Evolutionary conservation across 1,140 invertebrate species (phyloP).

Genomic region (Drosophila insularis): DNA sequence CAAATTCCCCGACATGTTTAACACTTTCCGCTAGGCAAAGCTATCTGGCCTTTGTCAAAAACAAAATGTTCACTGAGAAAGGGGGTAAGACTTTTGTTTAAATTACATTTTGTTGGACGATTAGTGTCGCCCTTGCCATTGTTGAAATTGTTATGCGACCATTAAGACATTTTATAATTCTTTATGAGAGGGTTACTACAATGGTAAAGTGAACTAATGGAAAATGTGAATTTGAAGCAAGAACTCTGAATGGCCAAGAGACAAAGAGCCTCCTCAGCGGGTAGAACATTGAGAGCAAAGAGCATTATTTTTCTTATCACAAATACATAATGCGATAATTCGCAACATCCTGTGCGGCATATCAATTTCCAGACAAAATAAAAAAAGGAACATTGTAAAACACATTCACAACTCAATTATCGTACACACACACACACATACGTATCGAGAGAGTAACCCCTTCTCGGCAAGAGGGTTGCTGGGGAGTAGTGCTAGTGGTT

Average conservation of each 20-base stretch:
- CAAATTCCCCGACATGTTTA: conserved; percentile 81
- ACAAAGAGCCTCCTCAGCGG: background rate
- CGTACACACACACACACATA: conserved; percentile 47
- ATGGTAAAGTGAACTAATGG: conserved; percentile 60
- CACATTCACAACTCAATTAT: conserved; percentile 78
- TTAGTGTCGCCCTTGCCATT: conserved; percentile 78
- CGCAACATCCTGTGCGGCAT: conserved; percentile 65
- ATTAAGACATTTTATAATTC: conserved; percentile 82
- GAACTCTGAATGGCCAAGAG: too few relatives aligned
- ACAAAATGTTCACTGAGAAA: conserved; percentile 5
- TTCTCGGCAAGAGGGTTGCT: conserved; percentile 24
- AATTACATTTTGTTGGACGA: conserved; percentile 81
- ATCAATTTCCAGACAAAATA: conserved; percentile 50
- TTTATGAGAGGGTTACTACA: conserved; percentile 47
- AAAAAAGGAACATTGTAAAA: conserved; percentile 29
- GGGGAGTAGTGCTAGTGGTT: background rate
- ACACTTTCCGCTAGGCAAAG: conserved; percentile 72
- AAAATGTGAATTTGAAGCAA: conserved; percentile 23
- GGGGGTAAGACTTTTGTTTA: conserved; percentile 65
- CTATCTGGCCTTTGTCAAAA: conserved; percentile 68
- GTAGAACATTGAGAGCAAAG: conserved; percentile 3
- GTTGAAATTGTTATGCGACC: conserved; percentile 78
- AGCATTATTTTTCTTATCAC: conserved; percentile 34
- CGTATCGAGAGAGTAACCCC: conserved; percentile 45
- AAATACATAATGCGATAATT: conserved; percentile 70